Conservation (phyloP, 2,797 vertebrate species). For the Mus spretus region DNA sequence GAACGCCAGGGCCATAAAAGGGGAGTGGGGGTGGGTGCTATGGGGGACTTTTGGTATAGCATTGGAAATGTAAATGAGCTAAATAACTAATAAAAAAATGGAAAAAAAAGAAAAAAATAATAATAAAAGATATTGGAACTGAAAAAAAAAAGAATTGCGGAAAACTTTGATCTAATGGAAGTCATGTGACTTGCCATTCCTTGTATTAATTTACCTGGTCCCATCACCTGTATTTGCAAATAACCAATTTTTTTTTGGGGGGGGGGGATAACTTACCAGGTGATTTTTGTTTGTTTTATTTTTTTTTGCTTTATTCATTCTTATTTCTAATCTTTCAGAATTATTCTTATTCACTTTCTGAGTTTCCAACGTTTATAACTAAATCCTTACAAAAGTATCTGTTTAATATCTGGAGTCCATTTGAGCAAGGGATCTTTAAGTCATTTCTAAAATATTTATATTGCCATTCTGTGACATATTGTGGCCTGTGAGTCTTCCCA, state of each 20-base stretch:
- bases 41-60: too few species aligned
- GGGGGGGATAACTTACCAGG: neutral
- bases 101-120: too few species aligned
- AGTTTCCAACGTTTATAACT: slow-evolving; percentile 38
- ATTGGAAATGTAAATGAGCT: too few species aligned
- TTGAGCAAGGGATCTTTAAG: slow-evolving; percentile 16
- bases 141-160: too few species aligned
- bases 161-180: slow-evolving; percentile 8
- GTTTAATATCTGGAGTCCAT: neutral
- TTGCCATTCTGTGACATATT: neutral
- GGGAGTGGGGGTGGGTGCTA: too few species aligned
- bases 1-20: too few species aligned
- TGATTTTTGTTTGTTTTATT: neutral
- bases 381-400: slow-evolving; percentile 22
- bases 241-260: neutral
- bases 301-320: slow-evolving; percentile 45
- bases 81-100: too few species aligned
- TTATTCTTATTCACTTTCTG: slow-evolving; percentile 30
- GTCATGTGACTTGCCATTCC: neutral
- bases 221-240: neutral
- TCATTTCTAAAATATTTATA: neutral
- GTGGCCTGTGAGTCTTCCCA: neutral
- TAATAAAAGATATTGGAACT: too few species aligned
- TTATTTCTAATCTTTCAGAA: slow-evolving; percentile 8
- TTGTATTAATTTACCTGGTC: neutral